phyloP scores from a whole-genome alignment of 2,113 vertebrate species.

The Ictidomys tridecemlineatus region DNA sequence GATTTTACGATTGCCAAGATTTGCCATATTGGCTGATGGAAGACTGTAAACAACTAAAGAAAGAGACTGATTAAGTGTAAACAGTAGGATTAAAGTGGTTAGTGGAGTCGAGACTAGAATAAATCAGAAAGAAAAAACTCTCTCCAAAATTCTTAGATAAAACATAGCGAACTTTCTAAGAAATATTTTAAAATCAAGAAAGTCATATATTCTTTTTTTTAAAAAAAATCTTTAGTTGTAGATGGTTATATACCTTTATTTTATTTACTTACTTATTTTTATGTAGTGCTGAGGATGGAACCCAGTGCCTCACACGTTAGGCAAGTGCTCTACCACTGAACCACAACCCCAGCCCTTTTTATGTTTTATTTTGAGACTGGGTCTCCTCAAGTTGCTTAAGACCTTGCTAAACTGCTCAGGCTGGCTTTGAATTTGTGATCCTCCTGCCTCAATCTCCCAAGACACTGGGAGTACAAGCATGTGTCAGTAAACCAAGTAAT shows the following conservation, averaged over 20 bases:
- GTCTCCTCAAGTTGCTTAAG: neutral
- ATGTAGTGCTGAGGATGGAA: too few species aligned
- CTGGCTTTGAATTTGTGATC: neutral
- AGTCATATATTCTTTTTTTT: neutral
- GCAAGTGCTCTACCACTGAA: neutral
- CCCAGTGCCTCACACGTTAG: neutral
- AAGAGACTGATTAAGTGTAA: constrained; percentile 83
- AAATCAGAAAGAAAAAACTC: constrained; percentile 72
- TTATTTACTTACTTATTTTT: too few species aligned
- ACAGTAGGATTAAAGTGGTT: constrained; percentile 79
- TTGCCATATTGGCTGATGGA: constrained; percentile 76
- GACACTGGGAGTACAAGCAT: neutral
- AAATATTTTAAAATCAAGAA: neutral
- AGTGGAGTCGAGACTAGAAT: constrained; percentile 66
- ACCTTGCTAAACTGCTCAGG: neutral
- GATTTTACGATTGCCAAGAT: constrained; percentile 82
- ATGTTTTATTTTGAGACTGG: neutral
- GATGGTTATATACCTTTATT: too few species aligned
- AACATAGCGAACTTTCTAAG: neutral
- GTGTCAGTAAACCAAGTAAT: neutral
- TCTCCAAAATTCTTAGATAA: neutral
- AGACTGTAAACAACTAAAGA: constrained; percentile 64
- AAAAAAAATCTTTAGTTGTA: too few species aligned
- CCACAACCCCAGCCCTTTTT: neutral
- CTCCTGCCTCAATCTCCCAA: neutral